These are phyloP conservation scores for Hemibagrus wyckioides DNA, from an alignment of 2,113 vertebrate species.

Conservation along the genomic window DNA sequence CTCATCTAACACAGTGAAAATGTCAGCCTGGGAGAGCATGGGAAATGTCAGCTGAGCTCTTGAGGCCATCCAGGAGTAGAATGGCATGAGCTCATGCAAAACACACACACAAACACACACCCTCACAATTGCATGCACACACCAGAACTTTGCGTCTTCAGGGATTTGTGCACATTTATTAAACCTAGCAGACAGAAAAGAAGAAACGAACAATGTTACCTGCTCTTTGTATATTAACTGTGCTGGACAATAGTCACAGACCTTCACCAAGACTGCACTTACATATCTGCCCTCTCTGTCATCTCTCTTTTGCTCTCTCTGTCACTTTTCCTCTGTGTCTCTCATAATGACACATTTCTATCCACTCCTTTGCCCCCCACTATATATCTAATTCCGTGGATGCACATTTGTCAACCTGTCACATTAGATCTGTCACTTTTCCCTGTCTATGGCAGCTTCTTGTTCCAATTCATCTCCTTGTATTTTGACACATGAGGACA, in stretches of 20 bases:
- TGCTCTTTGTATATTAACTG: neutral
- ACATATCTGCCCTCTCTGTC: neutral
- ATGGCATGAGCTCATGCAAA: neutral
- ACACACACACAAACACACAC: constrained; percentile 10
- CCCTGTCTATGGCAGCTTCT: constrained; percentile 62
- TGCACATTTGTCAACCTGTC: constrained; percentile 76
- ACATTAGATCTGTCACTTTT: constrained; percentile 72
- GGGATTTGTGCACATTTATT: neutral
- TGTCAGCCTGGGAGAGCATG: constrained; percentile 71
- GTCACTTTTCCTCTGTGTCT: constrained; percentile 3
- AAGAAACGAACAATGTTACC: neutral
- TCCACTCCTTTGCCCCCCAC: constrained; percentile 50
- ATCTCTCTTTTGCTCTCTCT: constrained; percentile 23
- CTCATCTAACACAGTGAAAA: constrained; percentile 79
- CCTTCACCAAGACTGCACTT: constrained; percentile 7
- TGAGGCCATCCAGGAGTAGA: constrained; percentile 13
- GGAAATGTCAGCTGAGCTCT: constrained; percentile 70
- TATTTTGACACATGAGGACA: constrained; percentile 67
- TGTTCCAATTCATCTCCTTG: constrained; percentile 60
- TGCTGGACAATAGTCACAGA: constrained; percentile 7
- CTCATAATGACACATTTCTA: constrained; percentile 50
- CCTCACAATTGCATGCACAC: constrained; percentile 2
- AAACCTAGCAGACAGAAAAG: neutral
- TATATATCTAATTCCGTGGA: constrained; percentile 68
- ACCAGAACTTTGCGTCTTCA: neutral